Conservation (phyloP, 1,140 invertebrate species). For the Conopomorpha cramerella region DNA sequence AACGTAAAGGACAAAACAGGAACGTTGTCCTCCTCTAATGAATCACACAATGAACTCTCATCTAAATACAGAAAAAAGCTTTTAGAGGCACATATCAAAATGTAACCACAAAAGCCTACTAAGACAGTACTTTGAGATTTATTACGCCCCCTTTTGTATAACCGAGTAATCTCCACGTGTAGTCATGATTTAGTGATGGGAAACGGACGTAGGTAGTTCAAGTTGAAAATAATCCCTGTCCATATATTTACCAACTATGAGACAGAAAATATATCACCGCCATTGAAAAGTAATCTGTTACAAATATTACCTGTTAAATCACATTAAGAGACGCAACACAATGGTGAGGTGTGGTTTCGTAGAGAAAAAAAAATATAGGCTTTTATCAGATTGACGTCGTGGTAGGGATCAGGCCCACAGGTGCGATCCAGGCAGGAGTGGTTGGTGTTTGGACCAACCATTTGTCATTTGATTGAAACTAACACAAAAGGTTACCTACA, state of each 20-base stretch:
- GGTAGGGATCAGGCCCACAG: too few species aligned
- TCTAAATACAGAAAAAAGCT: slow-evolving; percentile 62
- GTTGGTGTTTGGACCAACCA: too few species aligned
- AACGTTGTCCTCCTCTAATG: slow-evolving; percentile 54
- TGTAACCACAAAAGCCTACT: slow-evolving; percentile 57
- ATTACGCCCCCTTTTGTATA: slow-evolving; percentile 56
- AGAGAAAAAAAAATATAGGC: slow-evolving; percentile 43
- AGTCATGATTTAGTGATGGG: slow-evolving; percentile 52
- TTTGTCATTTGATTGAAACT: too few species aligned
- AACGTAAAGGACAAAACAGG: too few species aligned
- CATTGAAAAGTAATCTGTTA: slow-evolving; percentile 48
- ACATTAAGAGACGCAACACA: slow-evolving; percentile 52
- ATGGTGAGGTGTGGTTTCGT: slow-evolving; percentile 39
- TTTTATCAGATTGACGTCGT: too few species aligned
- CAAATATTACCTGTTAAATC: slow-evolving; percentile 56
- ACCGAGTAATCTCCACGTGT: slow-evolving; percentile 59
- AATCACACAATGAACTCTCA: slow-evolving; percentile 60
- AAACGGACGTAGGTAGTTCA: too few species aligned
- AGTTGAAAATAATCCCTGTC: slow-evolving; percentile 56
- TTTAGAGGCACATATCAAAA: slow-evolving; percentile 62
- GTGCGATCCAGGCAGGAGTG: too few species aligned
- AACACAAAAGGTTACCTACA: too few species aligned
- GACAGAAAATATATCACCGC: too few species aligned
- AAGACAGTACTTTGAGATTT: slow-evolving; percentile 54
- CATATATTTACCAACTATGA: slow-evolving; percentile 52